Conservation (phyloP, 2,888 invertebrate species). For the Phortica okadai region DNA sequence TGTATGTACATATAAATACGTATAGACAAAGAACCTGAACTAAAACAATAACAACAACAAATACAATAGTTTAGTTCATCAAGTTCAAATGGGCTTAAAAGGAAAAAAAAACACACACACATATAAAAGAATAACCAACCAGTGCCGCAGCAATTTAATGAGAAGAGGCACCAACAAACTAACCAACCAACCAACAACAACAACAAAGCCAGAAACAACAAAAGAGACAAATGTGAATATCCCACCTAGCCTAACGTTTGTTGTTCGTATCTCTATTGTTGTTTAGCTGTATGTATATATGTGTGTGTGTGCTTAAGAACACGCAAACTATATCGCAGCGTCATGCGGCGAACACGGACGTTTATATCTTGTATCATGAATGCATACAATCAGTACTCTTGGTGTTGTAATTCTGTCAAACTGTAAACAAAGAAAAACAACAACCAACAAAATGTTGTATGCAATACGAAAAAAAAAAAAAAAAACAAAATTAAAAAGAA, state of each 20-base stretch:
- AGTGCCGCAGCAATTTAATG: neutral
- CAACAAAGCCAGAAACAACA: neutral
- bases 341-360: neutral
- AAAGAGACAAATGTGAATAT: neutral
- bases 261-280: neutral
- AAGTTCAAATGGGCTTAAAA: constrained; percentile 21
- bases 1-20: neutral
- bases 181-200: neutral
- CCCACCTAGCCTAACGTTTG: neutral
- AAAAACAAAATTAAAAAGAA: too few relatives aligned
- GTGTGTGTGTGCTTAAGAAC: neutral
- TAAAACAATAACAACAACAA: neutral
- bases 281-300: too few relatives aligned
- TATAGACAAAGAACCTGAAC: constrained; percentile 16
- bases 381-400: neutral
- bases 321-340: neutral
- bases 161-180: neutral
- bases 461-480: too few relatives aligned
- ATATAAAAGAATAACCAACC: neutral
- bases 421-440: neutral
- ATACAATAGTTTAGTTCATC: constrained; percentile 23
- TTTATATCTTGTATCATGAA: neutral
- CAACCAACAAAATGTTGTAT: neutral
- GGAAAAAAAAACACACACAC: constrained; percentile 13
- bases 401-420: neutral